Evolutionary conservation across 1,140 invertebrate species (phyloP).

Genomic region (Wasmannia auropunctata): DNA sequence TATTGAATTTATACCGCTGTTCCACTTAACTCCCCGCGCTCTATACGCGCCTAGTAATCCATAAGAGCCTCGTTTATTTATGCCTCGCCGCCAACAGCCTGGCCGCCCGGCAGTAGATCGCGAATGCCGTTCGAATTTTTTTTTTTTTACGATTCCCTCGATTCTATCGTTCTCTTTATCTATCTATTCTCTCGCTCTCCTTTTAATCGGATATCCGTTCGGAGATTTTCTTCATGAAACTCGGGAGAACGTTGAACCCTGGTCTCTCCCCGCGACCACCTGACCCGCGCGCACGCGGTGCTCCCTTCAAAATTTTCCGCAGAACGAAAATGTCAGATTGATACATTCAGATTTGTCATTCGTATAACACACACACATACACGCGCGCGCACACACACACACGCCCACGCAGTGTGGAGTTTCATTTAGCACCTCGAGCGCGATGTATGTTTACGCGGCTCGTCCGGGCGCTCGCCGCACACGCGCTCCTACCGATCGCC

Average conservation of each 20-base stretch:
- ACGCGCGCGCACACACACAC: no score
- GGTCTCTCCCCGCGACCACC: neutral
- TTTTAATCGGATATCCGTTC: neutral
- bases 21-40: slow-evolving; percentile 28
- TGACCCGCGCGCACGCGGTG: neutral
- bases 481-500: neutral
- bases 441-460: neutral
- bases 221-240: neutral
- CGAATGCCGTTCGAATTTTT: neutral
- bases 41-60: neutral
- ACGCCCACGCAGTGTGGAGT: neutral
- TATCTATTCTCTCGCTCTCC: neutral
- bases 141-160: neutral
- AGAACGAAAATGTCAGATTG: no score
- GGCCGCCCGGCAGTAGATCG: neutral
- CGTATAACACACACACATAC: no score
- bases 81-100: neutral
- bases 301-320: neutral
- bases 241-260: neutral
- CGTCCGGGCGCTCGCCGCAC: neutral
- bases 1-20: slow-evolving; percentile 46
- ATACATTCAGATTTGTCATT: neutral
- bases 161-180: neutral
- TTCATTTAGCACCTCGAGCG: neutral
- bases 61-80: slow-evolving; percentile 42